Conservation (phyloP, 2,888 invertebrate genomes). For the Lobophora halterata region DNA sequence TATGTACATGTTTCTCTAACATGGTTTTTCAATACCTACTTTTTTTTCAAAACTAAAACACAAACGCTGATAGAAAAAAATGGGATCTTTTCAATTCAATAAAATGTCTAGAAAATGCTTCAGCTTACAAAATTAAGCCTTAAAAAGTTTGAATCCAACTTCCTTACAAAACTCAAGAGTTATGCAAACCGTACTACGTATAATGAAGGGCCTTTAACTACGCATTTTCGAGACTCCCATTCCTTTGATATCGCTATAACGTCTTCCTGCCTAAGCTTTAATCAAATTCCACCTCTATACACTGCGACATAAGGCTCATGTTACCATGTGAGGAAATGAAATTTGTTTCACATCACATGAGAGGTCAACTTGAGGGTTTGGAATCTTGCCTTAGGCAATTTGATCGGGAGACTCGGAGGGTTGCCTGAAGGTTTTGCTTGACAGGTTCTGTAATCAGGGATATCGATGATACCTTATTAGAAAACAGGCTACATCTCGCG, state of each 20-base stretch:
- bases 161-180: conserved; percentile 10
- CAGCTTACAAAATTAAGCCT: too few species aligned
- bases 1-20: too few species aligned
- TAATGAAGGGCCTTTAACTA: conserved; percentile 10
- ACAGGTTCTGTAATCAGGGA: conserved; percentile 6
- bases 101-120: too few species aligned
- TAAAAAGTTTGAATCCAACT: too few species aligned
- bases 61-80: too few species aligned
- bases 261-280: not conserved
- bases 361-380: conserved; percentile 8
- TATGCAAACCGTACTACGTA: conserved; percentile 7
- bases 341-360: conserved; percentile 6
- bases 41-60: too few species aligned
- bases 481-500: too few species aligned
- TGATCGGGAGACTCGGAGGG: too few species aligned
- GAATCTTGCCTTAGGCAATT: conserved; percentile 11
- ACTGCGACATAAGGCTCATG: not conserved
- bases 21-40: too few species aligned
- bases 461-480: too few species aligned
- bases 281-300: conserved; percentile 1
- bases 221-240: conserved; percentile 13
- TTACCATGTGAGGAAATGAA: not conserved
- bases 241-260: conserved; percentile 4
- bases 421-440: conserved; percentile 1
- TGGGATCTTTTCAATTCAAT: too few species aligned